phyloP scores from a whole-genome alignment of 2,113 vertebrate genomes.

The Apaloderma vittatum region DNA sequence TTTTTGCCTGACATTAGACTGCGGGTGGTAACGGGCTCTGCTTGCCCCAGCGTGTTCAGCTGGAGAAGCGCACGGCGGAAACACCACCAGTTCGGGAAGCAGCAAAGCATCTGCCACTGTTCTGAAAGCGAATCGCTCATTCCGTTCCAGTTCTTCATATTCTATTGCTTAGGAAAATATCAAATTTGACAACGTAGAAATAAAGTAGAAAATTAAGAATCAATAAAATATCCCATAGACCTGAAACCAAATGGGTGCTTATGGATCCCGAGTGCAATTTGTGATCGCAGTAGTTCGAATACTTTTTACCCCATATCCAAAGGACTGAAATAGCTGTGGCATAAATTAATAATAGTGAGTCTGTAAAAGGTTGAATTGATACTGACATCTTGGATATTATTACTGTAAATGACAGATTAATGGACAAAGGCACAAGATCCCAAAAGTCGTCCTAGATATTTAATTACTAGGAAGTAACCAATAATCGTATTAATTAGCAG shows the following conservation, averaged over 20 bases:
- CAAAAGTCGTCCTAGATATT: conserved; percentile 54
- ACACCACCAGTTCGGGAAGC: background rate
- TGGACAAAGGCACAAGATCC: conserved; percentile 41
- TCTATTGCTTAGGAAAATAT: background rate
- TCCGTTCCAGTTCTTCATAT: background rate
- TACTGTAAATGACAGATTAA: conserved; percentile 70
- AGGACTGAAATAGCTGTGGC: background rate
- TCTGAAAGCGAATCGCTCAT: fast-evolving
- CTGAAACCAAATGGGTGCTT: background rate
- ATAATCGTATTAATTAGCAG: conserved; percentile 75
- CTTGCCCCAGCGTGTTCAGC: background rate
- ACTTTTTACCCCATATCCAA: background rate
- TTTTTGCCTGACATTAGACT: background rate
- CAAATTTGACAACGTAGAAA: background rate
- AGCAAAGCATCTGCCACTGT: background rate
- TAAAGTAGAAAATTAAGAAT: background rate
- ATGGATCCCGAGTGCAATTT: background rate
- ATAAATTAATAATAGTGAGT: conserved; percentile 53
- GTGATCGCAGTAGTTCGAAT: background rate
- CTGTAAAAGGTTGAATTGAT: conserved; percentile 57
- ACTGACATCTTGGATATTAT: conserved; percentile 69
- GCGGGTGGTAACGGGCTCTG: background rate
- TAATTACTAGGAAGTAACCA: conserved; percentile 73
- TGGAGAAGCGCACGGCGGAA: background rate
- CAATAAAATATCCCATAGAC: background rate